These are phyloP conservation scores for Bucco capensis DNA, from an alignment of 2,113 vertebrate species.

Conservation along the genomic window DNA sequence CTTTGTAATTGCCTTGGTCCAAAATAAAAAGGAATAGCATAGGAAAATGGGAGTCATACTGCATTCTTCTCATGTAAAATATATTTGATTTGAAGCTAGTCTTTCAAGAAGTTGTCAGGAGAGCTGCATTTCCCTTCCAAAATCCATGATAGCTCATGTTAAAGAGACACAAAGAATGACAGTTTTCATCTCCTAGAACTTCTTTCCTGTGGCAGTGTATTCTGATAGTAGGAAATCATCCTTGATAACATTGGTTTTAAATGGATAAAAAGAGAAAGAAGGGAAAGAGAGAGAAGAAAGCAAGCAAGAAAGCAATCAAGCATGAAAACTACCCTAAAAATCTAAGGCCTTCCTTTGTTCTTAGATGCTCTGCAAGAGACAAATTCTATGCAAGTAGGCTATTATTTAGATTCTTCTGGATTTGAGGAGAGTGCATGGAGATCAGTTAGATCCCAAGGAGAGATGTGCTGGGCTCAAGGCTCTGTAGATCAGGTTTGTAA, in stretches of 20 bases:
- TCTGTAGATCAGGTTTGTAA: background rate
- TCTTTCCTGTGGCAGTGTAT: background rate
- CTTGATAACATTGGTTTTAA: background rate
- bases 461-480: background rate
- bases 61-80: background rate
- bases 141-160: background rate
- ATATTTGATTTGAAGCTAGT: background rate
- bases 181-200: background rate
- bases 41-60: background rate
- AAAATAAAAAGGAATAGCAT: background rate
- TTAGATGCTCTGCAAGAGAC: background rate
- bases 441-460: background rate
- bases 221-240: background rate
- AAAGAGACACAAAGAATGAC: background rate
- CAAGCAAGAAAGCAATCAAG: too few species aligned
- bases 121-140: background rate
- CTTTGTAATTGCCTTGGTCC: background rate
- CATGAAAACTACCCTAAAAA: background rate
- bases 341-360: background rate
- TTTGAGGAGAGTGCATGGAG: background rate
- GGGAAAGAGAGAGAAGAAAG: too few species aligned
- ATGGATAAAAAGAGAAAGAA: background rate
- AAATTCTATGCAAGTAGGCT: background rate
- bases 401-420: background rate
- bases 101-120: background rate